phyloP scores from a whole-genome alignment of 2,113 vertebrate genomes.

The Gasterosteus aculeatus region DNA sequence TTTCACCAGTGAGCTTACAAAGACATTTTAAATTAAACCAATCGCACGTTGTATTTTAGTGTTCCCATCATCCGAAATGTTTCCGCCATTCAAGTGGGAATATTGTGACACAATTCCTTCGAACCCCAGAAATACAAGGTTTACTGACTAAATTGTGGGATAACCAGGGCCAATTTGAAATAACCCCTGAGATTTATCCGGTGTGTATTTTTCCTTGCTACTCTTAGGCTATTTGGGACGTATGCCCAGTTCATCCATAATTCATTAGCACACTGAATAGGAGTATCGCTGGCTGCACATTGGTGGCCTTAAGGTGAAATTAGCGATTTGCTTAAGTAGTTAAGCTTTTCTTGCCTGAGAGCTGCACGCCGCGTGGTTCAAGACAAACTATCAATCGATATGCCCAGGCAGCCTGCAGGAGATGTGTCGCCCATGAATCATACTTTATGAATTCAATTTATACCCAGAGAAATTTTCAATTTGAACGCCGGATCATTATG shows the following conservation, averaged over 20 bases:
- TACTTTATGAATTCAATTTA: conserved; percentile 99
- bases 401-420: conserved; percentile 96
- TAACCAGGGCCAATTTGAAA: conserved; percentile 85
- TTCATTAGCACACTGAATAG: conserved; percentile 96
- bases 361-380: conserved; percentile 98
- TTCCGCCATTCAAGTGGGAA: background rate
- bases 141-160: conserved; percentile 71
- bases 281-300: conserved; percentile 99
- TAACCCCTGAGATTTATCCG: conserved; percentile 71
- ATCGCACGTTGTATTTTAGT: background rate
- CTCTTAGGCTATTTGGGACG: conserved; percentile 93
- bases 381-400: conserved; percentile 99
- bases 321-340: conserved; percentile 99
- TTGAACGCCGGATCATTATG: conserved; percentile 99
- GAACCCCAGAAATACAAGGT: conserved; percentile 9
- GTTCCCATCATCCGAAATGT: background rate
- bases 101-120: background rate
- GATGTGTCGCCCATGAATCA: conserved; percentile 99
- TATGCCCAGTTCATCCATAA: conserved; percentile 97
- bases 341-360: conserved; percentile 96
- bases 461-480: conserved; percentile 99
- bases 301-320: conserved; percentile 99
- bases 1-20: background rate
- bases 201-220: conserved; percentile 82
- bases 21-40: no score